These are phyloP conservation scores for Drosophila orosa DNA, from an alignment of 1,140 invertebrate species.

Conservation along the genomic window DNA sequence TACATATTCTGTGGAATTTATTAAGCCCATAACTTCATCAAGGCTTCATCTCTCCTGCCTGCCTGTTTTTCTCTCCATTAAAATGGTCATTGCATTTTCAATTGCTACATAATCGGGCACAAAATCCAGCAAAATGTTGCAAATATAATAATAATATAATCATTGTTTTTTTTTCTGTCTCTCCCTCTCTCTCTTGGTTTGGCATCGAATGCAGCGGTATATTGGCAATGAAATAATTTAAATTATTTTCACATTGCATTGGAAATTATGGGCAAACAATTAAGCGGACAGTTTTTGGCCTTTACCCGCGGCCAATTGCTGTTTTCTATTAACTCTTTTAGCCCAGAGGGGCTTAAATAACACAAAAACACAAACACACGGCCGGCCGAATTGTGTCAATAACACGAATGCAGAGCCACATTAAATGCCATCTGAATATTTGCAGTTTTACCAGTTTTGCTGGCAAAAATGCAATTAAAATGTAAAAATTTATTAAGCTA, in stretches of 20 bases:
- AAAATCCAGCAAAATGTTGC: slow-evolving; percentile 35
- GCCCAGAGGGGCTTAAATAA: slow-evolving; percentile 44
- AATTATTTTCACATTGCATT: slow-evolving; percentile 44
- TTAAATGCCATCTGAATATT: slow-evolving; percentile 55
- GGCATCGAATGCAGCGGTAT: not conserved
- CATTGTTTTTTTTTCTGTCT: slow-evolving; percentile 17
- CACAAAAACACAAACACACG: slow-evolving; percentile 8
- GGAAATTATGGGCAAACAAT: slow-evolving; percentile 57
- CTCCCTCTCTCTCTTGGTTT: not conserved
- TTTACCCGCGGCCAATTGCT: slow-evolving; percentile 30
- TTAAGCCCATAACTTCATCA: slow-evolving; percentile 32
- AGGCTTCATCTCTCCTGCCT: not conserved
- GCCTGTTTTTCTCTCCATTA: not conserved
- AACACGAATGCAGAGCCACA: slow-evolving; percentile 14
- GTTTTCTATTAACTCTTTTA: slow-evolving; percentile 53
- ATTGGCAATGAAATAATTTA: slow-evolving; percentile 58
- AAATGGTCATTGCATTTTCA: slow-evolving; percentile 34
- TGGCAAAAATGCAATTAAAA: slow-evolving; percentile 55
- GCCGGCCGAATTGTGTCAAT: slow-evolving; percentile 10
- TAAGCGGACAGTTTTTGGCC: slow-evolving; percentile 34
- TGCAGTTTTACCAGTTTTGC: not conserved
- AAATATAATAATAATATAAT: slow-evolving; percentile 42
- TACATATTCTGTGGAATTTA: slow-evolving; percentile 17
- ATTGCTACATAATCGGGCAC: slow-evolving; percentile 41
- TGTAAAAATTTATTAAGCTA: slow-evolving; percentile 64